phyloP scores from a whole-genome alignment of 2,113 vertebrate species.

The Pterocles orientalis region DNA sequence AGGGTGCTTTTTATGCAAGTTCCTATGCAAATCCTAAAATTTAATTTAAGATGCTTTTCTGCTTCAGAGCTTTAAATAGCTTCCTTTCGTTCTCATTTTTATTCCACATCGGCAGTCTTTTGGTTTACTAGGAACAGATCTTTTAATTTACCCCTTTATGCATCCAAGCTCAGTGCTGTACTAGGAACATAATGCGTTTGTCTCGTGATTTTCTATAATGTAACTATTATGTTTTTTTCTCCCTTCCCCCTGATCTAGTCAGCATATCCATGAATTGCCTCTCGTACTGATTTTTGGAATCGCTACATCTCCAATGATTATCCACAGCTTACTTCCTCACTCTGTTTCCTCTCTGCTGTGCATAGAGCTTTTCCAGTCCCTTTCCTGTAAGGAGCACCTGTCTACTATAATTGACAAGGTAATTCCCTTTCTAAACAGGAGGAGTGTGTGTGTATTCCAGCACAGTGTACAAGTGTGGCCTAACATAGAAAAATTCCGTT shows the following conservation, averaged over 20 bases:
- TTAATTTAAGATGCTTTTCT: not conserved
- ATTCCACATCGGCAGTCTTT: not conserved
- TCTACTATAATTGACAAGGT: slow-evolving; percentile 93
- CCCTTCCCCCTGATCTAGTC: slow-evolving; percentile 72
- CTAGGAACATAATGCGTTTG: not conserved
- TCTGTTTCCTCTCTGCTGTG: slow-evolving; percentile 93
- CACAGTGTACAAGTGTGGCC: not conserved
- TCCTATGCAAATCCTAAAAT: not conserved
- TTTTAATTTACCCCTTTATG: not conserved
- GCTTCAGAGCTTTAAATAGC: not conserved
- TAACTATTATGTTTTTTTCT: not conserved
- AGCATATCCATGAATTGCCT: slow-evolving; percentile 86
- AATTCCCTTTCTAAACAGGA: slow-evolving; percentile 23
- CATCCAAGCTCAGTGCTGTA: not conserved
- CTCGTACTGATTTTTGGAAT: slow-evolving; percentile 94
- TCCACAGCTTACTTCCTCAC: slow-evolving; percentile 91
- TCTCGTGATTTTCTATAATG: not conserved
- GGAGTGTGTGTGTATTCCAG: not conserved
- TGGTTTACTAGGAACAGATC: not conserved
- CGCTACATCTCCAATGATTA: slow-evolving; percentile 91
- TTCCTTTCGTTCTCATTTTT: not conserved
- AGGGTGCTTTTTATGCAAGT: not conserved
- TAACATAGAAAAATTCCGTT: not conserved
- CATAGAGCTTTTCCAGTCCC: slow-evolving; percentile 94
- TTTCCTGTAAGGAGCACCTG: slow-evolving; percentile 92